Conservation (phyloP, 2,888 invertebrate genomes). For the Mylabris sibirica region DNA sequence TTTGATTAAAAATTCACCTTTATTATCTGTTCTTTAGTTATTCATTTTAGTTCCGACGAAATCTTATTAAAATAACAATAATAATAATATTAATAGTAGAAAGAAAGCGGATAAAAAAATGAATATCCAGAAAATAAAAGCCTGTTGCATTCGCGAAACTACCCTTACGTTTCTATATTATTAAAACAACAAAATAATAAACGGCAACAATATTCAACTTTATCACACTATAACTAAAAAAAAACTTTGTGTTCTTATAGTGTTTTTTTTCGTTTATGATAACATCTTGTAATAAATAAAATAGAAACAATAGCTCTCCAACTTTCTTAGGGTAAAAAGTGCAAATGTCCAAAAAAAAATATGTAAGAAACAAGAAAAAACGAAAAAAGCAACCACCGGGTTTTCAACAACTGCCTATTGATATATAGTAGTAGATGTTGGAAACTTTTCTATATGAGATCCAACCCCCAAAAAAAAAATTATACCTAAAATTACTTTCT, state of each 20-base stretch:
- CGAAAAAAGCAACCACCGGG: constrained; percentile 28
- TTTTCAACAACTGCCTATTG: background rate
- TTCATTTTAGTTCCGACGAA: background rate
- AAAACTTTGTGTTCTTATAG: no score
- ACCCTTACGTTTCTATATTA: constrained; percentile 13
- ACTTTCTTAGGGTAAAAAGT: constrained; percentile 30
- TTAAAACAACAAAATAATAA: background rate
- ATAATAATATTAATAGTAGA: background rate
- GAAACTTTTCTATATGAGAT: background rate
- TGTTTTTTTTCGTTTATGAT: constrained; percentile 38
- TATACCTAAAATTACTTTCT: constrained; percentile 31
- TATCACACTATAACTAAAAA: no score
- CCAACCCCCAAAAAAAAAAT: background rate
- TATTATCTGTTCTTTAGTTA: background rate
- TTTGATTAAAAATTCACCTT: background rate
- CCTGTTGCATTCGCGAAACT: constrained; percentile 23
- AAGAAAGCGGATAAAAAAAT: constrained; percentile 1
- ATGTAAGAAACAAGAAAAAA: no score
- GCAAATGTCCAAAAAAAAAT: constrained; percentile 1
- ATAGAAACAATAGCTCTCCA: constrained; percentile 41
- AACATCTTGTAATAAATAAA: constrained; percentile 42
- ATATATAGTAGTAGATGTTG: constrained; percentile 3
- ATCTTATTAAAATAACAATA: background rate
- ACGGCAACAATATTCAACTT: background rate
- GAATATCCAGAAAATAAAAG: constrained; percentile 22